Percentiles rank a stretch among this genome's conserved stretches.
phyloP scores from a whole-genome alignment of 2,797 vertebrate genomes.

The Eremophila alpestris region DNA sequence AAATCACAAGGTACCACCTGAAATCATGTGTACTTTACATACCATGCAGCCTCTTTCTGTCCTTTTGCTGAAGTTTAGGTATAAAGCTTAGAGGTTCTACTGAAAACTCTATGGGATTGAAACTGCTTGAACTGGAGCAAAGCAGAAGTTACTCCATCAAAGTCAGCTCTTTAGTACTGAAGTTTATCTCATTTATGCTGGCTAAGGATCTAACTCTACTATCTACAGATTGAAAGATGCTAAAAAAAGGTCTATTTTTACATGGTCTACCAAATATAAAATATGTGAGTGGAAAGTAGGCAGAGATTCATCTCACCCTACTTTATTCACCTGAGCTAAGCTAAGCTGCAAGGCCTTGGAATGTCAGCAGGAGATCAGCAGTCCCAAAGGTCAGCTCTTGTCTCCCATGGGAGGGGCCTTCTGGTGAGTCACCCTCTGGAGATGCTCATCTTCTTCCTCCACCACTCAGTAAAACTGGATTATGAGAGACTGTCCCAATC shows the following conservation, averaged over 20 bases:
- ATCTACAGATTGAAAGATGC: background rate
- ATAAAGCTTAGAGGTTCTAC: background rate
- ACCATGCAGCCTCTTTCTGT: background rate
- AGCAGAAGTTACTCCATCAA: background rate
- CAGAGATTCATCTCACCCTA: constrained; percentile 27
- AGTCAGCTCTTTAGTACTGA: background rate
- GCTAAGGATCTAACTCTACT: background rate
- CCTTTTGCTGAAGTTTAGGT: background rate
- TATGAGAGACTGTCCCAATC: background rate
- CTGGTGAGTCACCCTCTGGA: background rate
- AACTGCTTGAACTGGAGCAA: background rate
- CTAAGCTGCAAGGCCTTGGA: background rate
- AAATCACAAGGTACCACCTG: background rate
- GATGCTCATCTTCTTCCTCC: background rate
- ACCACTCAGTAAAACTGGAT: background rate
- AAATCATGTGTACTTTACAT: background rate
- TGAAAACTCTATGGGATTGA: background rate
- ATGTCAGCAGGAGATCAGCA: background rate
- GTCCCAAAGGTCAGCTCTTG: background rate
- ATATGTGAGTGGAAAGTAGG: background rate
- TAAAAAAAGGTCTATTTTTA: background rate
- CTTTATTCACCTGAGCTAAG: constrained; percentile 33
- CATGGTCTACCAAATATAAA: constrained; percentile 12
- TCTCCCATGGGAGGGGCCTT: background rate
- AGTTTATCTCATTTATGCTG: background rate